Evolutionary conservation across 2,888 invertebrate genomes (phyloP), one percentile per base, ranked within the genome.

Genomic region (Agriopis marginaria): DNA sequence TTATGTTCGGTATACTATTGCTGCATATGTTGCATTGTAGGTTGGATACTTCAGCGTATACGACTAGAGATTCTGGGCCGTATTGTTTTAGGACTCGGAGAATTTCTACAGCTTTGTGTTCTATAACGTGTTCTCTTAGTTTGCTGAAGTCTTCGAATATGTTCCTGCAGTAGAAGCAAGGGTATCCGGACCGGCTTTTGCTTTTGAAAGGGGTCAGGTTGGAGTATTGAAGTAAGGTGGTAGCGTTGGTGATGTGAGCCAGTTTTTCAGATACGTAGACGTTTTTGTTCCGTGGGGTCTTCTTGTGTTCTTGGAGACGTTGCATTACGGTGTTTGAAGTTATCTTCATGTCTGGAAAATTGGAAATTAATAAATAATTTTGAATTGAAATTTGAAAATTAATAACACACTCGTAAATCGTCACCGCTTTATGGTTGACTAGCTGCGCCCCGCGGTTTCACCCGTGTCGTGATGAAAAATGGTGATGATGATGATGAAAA

Each of bases 161-260:
- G 47, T 74, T 62, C 11, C 77, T 67, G 51, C 86, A 86, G 59
- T 84, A 86, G 68, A 81, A 85, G 9, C 86, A 86, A 0, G 83
- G 81, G 67, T 78, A 86, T 0, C 85, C 85, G 0, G 74, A 73
- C 2, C 77, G 73, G 54, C 73, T 80, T 68, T 84, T 85, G 32
- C 78, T 77, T 68, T 82, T 83, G 66, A 86, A 86, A 0, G 83
- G 82, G 5, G 81, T 81, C 0, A 84, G 72, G 65, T 82, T 86
- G 0, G 86, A 85, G 58, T 69, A 71, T 47, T 85, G 75, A 7
- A 86, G 72, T 0, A 86, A 50, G 0, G 79, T 76, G n/a, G 78
- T 53, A 7, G 82, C 79, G 66, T 86, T 85, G 5, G 75, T 39
- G 0, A 79, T 78, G 12, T 81, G 78, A 0, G 79, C 79, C 4